Percentiles rank a stretch among this genome's conserved stretches.
Evolutionary conservation across 2,888 invertebrate genomes (phyloP).

Genomic region (Holacanthella duospinosa): DNA sequence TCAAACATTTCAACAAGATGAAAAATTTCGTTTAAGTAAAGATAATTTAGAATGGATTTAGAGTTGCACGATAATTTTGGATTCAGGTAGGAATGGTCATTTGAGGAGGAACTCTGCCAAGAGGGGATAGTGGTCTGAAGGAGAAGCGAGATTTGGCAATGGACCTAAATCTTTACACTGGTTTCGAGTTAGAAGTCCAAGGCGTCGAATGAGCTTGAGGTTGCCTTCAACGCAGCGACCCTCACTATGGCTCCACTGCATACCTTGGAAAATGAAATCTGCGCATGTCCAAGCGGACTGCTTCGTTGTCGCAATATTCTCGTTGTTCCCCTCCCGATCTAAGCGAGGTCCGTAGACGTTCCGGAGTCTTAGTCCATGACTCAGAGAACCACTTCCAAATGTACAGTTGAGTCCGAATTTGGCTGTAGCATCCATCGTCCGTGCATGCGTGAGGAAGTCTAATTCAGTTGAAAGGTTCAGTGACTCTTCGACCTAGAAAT

Average conservation of each 20-base stretch:
- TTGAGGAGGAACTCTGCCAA: slow-evolving; percentile 57
- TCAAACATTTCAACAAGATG: no score
- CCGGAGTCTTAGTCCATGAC: slow-evolving; percentile 55
- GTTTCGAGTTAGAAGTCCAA: slow-evolving; percentile 54
- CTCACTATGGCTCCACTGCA: slow-evolving; percentile 23
- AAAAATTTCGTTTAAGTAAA: no score
- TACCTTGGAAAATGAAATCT: slow-evolving; percentile 80
- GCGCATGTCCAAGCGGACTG: slow-evolving; percentile 69
- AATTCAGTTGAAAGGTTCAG: neutral
- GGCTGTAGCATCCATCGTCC: slow-evolving; percentile 11
- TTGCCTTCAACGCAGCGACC: slow-evolving; percentile 42
- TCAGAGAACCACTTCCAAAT: slow-evolving; percentile 54
- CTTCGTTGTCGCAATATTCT: slow-evolving; percentile 59
- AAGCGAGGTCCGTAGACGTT: slow-evolving; percentile 57
- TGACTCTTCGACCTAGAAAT: neutral
- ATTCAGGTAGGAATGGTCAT: slow-evolving; percentile 1
- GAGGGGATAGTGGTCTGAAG: slow-evolving; percentile 78
- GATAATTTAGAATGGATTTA: no score
- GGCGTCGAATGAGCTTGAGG: slow-evolving; percentile 52
- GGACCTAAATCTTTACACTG: slow-evolving; percentile 50
- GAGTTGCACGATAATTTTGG: no score
- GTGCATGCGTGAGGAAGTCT: slow-evolving; percentile 3
- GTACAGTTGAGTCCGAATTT: slow-evolving; percentile 19
- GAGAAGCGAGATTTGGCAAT: slow-evolving; percentile 63
- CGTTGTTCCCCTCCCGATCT: slow-evolving; percentile 39